Evolutionary conservation across 2,888 invertebrate species (phyloP).

Genomic region (Volucella zonaria): DNA sequence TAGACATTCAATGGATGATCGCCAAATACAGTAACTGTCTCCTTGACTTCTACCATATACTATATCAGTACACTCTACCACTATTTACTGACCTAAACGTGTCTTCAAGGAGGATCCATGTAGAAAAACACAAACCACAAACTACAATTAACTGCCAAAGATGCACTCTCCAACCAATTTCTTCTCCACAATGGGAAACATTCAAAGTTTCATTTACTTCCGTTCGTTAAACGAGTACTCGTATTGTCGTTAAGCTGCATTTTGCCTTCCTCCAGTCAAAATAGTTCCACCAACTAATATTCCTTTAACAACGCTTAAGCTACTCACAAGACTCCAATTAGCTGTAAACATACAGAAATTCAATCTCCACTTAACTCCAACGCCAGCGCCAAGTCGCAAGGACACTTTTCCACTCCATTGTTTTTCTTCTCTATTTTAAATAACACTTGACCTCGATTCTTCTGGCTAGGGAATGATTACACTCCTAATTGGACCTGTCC

Average conservation of each 20-base stretch:
- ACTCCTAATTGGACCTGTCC: conserved; percentile 50
- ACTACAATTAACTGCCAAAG: no score
- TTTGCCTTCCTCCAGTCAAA: background rate
- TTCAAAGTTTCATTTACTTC: no score
- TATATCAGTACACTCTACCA: no score
- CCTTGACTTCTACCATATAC: no score
- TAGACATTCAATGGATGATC: no score
- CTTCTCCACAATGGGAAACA: no score
- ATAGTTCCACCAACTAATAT: conserved; percentile 11
- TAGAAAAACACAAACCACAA: no score
- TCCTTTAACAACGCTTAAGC: conserved; percentile 23
- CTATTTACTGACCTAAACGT: no score
- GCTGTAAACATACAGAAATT: conserved; percentile 13
- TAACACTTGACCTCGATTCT: conserved; percentile 55
- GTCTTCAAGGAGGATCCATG: no score
- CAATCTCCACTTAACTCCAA: background rate
- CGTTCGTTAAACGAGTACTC: background rate
- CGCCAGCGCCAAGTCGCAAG: conserved; percentile 8
- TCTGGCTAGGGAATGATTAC: conserved; percentile 46
- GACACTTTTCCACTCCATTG: conserved; percentile 5
- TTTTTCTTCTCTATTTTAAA: conserved; percentile 22
- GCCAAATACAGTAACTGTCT: no score
- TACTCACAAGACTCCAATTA: conserved; percentile 36
- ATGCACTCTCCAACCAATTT: no score
- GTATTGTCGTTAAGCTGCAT: background rate